Percentiles rank a stretch among this genome's conserved stretches.
Conservation (phyloP, 1,140 invertebrate species). For the Drosophila burlai region DNA sequence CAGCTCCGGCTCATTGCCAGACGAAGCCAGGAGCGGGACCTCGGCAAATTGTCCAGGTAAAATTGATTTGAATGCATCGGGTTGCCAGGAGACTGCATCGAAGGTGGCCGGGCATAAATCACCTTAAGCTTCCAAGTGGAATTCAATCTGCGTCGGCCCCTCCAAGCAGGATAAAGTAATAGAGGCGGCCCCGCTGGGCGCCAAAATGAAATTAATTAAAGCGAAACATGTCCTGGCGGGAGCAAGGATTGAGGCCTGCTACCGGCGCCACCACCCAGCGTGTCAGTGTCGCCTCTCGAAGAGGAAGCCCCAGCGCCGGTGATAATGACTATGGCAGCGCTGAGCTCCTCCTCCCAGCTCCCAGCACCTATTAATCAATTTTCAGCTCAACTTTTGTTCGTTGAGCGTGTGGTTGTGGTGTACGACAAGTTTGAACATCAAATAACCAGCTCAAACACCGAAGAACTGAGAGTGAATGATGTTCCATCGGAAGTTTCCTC, state of each 20-base stretch:
- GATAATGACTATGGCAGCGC: slow-evolving; percentile 35
- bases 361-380: slow-evolving; percentile 75
- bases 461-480: slow-evolving; percentile 54
- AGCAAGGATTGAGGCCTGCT: slow-evolving; percentile 34
- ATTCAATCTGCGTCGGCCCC: slow-evolving; percentile 27
- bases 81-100: slow-evolving; percentile 11
- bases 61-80: slow-evolving; percentile 36
- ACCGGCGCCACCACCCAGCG: slow-evolving; percentile 52
- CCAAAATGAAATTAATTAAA: slow-evolving; percentile 78
- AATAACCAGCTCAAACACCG: slow-evolving; percentile 64
- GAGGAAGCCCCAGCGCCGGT: slow-evolving; percentile 46
- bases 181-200: slow-evolving; percentile 19
- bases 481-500: slow-evolving; percentile 45
- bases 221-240: slow-evolving; percentile 42
- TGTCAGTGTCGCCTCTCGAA: slow-evolving; percentile 48
- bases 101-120: slow-evolving; percentile 31
- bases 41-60: slow-evolving; percentile 18
- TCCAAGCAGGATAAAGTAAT: slow-evolving; percentile 32
- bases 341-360: slow-evolving; percentile 6
- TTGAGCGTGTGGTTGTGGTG: slow-evolving; percentile 40
- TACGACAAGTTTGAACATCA: slow-evolving; percentile 55
- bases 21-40: not conserved
- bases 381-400: slow-evolving; percentile 69
- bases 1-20: slow-evolving; percentile 4
- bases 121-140: slow-evolving; percentile 28